These are phyloP conservation scores for Lepisosteus osseus DNA, from an alignment of 2,113 vertebrate species.

Conservation along the genomic window DNA sequence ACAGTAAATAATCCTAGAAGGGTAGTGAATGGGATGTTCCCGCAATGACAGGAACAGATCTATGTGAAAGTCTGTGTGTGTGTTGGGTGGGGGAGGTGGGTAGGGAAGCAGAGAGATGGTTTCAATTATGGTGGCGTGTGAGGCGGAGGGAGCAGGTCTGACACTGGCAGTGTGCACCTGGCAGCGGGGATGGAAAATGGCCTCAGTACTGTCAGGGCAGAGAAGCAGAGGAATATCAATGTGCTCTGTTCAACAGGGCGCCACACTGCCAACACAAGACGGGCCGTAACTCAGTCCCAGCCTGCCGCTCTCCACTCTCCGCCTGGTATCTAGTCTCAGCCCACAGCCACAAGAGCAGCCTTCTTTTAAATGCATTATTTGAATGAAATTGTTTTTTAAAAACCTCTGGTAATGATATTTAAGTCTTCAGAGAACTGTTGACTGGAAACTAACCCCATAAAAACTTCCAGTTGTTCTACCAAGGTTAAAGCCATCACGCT, in stretches of 20 bases:
- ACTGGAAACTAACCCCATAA: too few relatives aligned
- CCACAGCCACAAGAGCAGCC: constrained; percentile 22
- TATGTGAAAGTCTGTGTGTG: neutral
- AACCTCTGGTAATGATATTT: constrained; percentile 46
- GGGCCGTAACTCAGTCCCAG: neutral
- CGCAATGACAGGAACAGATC: too few relatives aligned
- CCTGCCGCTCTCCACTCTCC: constrained; percentile 26
- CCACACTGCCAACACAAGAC: neutral
- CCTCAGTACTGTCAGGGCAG: neutral
- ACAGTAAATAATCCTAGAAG: too few relatives aligned
- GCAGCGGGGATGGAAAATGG: neutral
- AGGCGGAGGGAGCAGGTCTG: constrained; percentile 8
- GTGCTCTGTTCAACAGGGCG: neutral
- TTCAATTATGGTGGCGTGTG: constrained; percentile 1
- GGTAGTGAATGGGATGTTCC: too few relatives aligned
- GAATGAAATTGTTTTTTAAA: constrained; percentile 29
- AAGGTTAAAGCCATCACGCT: too few relatives aligned
- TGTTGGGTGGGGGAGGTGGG: constrained; percentile 8
- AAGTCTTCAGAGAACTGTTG: constrained; percentile 26
- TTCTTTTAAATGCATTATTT: constrained; percentile 35
- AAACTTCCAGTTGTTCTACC: neutral
- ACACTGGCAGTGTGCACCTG: constrained; percentile 2
- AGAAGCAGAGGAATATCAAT: neutral
- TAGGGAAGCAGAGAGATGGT: neutral
- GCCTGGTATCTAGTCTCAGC: neutral